These are phyloP conservation scores for Scaptomyza montana DNA, from an alignment of 1,140 invertebrate species.

Conservation along the genomic window DNA sequence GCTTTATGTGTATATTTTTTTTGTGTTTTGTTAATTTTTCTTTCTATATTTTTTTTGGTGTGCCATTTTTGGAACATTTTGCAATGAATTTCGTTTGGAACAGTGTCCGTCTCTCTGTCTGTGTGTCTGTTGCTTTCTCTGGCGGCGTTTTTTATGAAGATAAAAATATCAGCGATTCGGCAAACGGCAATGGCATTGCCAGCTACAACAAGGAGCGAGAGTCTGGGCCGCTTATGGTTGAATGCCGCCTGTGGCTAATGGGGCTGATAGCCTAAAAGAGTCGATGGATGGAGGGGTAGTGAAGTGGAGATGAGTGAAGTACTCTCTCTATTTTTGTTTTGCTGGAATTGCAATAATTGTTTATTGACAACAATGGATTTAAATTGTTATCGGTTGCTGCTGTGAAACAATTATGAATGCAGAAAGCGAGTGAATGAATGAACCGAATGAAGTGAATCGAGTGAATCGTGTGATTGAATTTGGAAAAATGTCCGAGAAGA, in stretches of 20 bases:
- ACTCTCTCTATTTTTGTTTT: slow-evolving; percentile 33
- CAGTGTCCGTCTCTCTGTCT: slow-evolving; percentile 15
- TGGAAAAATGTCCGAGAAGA: not conserved
- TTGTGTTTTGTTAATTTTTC: slow-evolving; percentile 24
- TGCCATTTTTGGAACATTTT: slow-evolving; percentile 62
- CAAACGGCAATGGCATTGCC: slow-evolving; percentile 26
- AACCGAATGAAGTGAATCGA: slow-evolving; percentile 22
- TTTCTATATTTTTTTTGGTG: slow-evolving; percentile 12
- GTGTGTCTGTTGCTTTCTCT: slow-evolving; percentile 38
- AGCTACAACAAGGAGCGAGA: slow-evolving; percentile 9
- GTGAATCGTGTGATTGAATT: slow-evolving; percentile 39
- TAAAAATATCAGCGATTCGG: slow-evolving; percentile 72
- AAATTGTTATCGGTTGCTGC: slow-evolving; percentile 73
- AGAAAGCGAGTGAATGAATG: not conserved
- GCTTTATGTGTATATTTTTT: slow-evolving; percentile 24
- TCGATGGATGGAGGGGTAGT: not conserved
- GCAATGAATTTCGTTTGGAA: slow-evolving; percentile 66
- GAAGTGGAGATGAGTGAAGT: not conserved
- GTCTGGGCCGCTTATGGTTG: slow-evolving; percentile 47
- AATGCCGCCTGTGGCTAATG: slow-evolving; percentile 66
- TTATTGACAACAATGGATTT: slow-evolving; percentile 78
- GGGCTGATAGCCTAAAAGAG: slow-evolving; percentile 44
- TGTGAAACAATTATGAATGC: slow-evolving; percentile 68
- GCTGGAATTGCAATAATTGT: slow-evolving; percentile 72
- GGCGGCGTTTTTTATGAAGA: slow-evolving; percentile 75